Base-by-base conservation (phyloP, 1,140 invertebrate species). In the Sesamia nonagrioides region DNA sequence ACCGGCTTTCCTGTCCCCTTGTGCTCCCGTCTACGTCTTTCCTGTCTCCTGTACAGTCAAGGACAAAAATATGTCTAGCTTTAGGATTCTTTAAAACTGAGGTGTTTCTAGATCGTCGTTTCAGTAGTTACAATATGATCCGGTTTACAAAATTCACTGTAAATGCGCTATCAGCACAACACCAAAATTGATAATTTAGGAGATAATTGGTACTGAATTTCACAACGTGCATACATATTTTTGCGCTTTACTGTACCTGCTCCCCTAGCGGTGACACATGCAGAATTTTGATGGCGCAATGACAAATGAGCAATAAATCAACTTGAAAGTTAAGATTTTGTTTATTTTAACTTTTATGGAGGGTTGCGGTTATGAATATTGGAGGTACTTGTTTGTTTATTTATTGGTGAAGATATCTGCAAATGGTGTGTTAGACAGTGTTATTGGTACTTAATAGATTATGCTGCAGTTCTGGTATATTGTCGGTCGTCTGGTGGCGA, bases 281-380 rank as follows among this genome's bases (percentile, higher is more conserved):
- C 81, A 68, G 86, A 87, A 87, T 87, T 86, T 86, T 85, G 82
- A 87, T 87, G 72, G 52, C 56, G 60, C 50, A 35, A 69, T 58
- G 73, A 79, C 69, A 80, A 80, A 76, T 58, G 60, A 56, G 40
- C 42, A 69, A 69, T 50, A 69, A 80, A 68, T 80, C 63, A 61
- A 80, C 72, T 71, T 63, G 21, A 58, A 74, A 75, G 73, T 75
- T 61, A 42, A 48, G 73, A 75, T 75, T 60, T 75, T 61, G 56
- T 75, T 61, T 63, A 75, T 75, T 48, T 69, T 50, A 50, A 61
- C 52, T 75, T 75, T 75, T 56, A 75, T 75, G 48, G 40, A 37
- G 58, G 35, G 69, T 72, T 45, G 35, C 6, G 35, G 40, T 66
- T 66, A 66, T 66, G 61, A 66, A 66, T 66, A 45, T 42, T 18